phyloP scores from a whole-genome alignment of 1,140 invertebrate species.

The Neodiprion pinetum region DNA sequence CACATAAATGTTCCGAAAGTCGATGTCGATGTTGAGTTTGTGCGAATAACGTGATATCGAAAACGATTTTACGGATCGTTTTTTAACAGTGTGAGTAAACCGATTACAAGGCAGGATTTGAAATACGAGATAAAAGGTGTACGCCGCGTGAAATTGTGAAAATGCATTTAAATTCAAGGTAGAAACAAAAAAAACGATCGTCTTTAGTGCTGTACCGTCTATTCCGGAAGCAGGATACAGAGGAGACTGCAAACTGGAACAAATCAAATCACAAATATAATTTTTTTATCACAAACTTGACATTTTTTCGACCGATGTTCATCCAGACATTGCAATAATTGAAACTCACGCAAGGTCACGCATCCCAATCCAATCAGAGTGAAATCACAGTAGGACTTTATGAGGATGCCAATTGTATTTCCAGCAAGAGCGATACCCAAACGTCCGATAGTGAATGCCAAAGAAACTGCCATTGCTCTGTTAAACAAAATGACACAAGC shows the following conservation, averaged over 20 bases:
- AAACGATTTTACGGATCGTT: no score
- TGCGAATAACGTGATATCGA: no score
- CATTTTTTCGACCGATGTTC: background rate
- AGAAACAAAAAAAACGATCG: no score
- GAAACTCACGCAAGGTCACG: conserved; percentile 1
- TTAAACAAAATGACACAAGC: background rate
- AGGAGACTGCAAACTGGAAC: conserved; percentile 3
- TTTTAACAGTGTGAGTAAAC: no score
- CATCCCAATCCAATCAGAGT: background rate
- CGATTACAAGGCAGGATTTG: no score
- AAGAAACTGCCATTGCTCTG: background rate
- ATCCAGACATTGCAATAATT: background rate
- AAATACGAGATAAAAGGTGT: no score
- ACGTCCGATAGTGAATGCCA: background rate
- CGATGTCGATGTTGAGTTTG: no score
- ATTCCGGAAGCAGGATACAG: background rate
- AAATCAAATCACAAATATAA: background rate
- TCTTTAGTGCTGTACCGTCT: no score
- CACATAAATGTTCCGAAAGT: no score
- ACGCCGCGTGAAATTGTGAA: no score
- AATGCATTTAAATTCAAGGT: no score
- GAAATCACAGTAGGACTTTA: background rate
- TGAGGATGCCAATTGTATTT: conserved; percentile 4
- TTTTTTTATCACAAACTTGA: background rate
- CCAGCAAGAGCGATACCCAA: background rate